Evolutionary conservation across 2,113 vertebrate genomes (phyloP), one percentile per base, ranked within the genome.

Genomic region (Aegithalos caudatus): DNA sequence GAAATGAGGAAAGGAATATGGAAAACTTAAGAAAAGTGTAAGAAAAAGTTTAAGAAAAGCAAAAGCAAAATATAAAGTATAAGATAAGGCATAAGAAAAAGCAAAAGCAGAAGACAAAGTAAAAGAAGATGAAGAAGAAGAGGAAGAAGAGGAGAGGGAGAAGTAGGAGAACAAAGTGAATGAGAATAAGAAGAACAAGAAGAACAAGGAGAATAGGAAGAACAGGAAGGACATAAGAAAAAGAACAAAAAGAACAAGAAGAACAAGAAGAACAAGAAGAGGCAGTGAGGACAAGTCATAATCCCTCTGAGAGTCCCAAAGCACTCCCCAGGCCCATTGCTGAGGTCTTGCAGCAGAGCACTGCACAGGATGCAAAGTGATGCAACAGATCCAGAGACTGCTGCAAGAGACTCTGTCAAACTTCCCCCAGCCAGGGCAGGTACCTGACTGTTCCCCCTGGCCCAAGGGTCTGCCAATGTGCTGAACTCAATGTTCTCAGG

Each of bases 191-290:
- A 29, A 58, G 10, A 35, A 25, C 9, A 35, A 35, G 10, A 2
- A 24, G 22, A 25, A 17, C 3, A 25, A n/a, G 21, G 7, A 57
- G 8, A 6, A 56, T 8, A n/a, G n/a, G 31, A 56, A n/a, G 12
- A n/a, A 22, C 20, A 56, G 2, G 53, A 54, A 54, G 11, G 11
- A 6, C 2, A 35, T 1, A 67, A 48, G n/a, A 16, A 7, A 0
- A 37, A 29, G 7, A 6, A 9, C 8, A 47, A 8, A 3, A 9
- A 25, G 2, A 27, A 61, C 2, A 16, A 7, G 10, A 33, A 24
- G 11, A 65, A 17, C 7, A 33, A 27, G 31, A 20, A 35, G 8
- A 47, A 13, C 1, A 35, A 20, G 47, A 29, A 37, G 18, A 11
- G 3, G 1, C 13, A 37, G 5, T 37, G 18, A 50, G 13, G 45